Evolutionary conservation across 1,140 invertebrate species (phyloP), one percentile per base, ranked within the genome.

Genomic region (Habropoda laboriosa): DNA sequence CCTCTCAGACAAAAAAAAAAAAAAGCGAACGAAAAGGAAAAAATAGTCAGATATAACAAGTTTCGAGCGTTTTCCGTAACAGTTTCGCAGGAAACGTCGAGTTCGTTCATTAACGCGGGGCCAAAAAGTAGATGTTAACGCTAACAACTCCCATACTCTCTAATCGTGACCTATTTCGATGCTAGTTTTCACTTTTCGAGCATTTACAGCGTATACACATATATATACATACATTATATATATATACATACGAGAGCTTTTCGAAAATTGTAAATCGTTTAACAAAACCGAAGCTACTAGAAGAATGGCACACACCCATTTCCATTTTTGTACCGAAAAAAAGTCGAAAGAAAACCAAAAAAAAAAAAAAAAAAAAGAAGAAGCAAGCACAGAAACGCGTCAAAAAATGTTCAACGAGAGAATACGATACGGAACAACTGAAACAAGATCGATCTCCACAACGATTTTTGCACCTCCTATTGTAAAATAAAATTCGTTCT

Each of bases 91-190:
- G 5, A 63, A 74, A 75, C 24, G 72, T 53, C 47, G 49, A 49
- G 72, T 74, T 74, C 72, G 64, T 77, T 77, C 53, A 77, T 77
- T 70, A 49, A 77, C 30, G 67, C 66, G 75, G 75, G 75, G 75
- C 75, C 75, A 77, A 77, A 70, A 60, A 38, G 8, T 60, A 77
- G 49, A 76, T n/a, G 38, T 60, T 60, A 58, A 58, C 35, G 45
- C 45, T 64, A 64, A 75, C 24, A 58, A 58, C 53, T 66, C 27
- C 40, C 18, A 49, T 58, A 77, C 32, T 67, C 49, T 55, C 49
- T 55, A 63, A 73, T 32, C 71, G 38, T 27, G 61, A 58, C 55
- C 75, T 77, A 77, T 70, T 77, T 77, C 66, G 66, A 58, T 70
- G 24, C 60, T 66, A 64, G 30, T 60, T 71, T 77, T 51, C 53